phyloP scores from a whole-genome alignment of 2,797 vertebrate species.

The Rallus crepitans region DNA sequence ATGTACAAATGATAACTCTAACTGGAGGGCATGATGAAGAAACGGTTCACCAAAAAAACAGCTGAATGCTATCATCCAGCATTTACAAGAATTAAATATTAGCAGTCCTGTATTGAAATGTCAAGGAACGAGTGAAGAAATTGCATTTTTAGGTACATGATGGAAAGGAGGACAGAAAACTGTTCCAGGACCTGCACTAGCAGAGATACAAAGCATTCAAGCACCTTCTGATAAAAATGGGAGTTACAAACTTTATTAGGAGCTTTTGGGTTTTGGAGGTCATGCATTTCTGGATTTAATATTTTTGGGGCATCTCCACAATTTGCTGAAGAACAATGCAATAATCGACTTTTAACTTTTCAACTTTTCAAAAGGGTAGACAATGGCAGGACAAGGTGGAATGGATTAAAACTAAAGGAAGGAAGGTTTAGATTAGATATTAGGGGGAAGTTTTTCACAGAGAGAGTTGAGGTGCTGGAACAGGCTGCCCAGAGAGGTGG shows the following conservation, averaged over 20 bases:
- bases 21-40: neutral
- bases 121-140: neutral
- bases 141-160: neutral
- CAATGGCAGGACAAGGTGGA: too few species aligned
- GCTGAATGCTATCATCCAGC: neutral
- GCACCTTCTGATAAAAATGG: neutral
- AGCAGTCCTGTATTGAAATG: neutral
- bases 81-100: neutral
- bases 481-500: too few species aligned
- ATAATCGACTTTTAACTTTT: neutral
- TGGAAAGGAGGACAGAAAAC: neutral
- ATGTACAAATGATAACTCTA: neutral
- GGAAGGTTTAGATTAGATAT: too few species aligned
- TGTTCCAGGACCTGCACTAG: neutral
- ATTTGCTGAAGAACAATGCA: neutral
- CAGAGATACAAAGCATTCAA: neutral
- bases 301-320: neutral
- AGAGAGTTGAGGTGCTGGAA: too few species aligned
- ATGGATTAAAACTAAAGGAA: too few species aligned
- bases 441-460: too few species aligned
- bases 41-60: neutral
- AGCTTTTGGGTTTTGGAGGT: neutral
- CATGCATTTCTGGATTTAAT: neutral
- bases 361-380: too few species aligned
- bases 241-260: neutral